Evolutionary conservation across 2,797 vertebrate species (phyloP).

Genomic region (Carapus acus): DNA sequence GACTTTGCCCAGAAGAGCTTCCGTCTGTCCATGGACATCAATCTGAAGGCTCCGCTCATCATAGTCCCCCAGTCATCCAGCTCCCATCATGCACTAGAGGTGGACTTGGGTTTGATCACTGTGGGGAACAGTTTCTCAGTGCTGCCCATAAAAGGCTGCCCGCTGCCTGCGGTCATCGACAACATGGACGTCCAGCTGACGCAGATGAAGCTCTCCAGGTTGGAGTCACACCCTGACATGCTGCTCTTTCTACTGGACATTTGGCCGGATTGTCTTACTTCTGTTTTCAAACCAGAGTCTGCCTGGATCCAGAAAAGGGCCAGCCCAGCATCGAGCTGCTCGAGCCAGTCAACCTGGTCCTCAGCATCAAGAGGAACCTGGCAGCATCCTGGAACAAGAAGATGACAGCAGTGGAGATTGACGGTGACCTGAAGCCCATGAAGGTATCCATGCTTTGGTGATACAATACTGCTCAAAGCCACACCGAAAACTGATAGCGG

Average conservation of each 20-base stretch:
- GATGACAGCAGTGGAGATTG: conserved; percentile 79
- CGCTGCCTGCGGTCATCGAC: conserved; percentile 84
- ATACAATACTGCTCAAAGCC: too few species aligned
- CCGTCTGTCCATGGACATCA: conserved; percentile 80
- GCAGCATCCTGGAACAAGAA: conserved; percentile 83
- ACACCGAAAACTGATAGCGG: too few species aligned
- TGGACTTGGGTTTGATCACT: conserved; percentile 89
- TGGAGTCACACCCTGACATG: not conserved
- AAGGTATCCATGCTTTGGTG: conserved; percentile 67
- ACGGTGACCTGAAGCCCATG: conserved; percentile 91
- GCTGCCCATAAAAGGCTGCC: conserved; percentile 58
- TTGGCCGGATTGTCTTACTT: not conserved
- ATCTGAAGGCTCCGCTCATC: conserved; percentile 89
- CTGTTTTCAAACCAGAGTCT: conserved; percentile 46
- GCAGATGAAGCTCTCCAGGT: conserved; percentile 89
- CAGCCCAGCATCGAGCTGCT: conserved; percentile 76
- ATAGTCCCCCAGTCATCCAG: conserved; percentile 86
- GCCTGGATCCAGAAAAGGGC: conserved; percentile 18
- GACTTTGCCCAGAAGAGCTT: conserved; percentile 89
- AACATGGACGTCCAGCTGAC: conserved; percentile 83
- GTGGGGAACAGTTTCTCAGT: conserved; percentile 72
- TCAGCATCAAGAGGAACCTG: conserved; percentile 86
- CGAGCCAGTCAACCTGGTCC: conserved; percentile 82
- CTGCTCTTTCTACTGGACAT: too few species aligned
- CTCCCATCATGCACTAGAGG: conserved; percentile 78